phyloP scores from a whole-genome alignment of 2,797 vertebrate species.

The Jordanella pulchra region DNA sequence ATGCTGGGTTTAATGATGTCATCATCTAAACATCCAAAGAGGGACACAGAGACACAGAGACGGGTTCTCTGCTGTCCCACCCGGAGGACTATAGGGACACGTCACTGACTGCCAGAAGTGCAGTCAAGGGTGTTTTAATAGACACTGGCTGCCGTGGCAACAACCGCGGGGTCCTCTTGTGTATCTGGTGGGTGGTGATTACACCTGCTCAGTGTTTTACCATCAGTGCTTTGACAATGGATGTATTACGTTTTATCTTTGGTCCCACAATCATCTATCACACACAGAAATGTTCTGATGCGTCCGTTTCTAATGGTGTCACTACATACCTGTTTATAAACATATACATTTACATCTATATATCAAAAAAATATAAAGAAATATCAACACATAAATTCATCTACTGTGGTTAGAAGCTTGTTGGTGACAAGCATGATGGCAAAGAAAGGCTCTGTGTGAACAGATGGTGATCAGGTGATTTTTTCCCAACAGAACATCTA shows the following conservation, averaged over 20 bases:
- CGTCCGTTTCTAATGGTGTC: not conserved
- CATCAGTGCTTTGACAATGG: not conserved
- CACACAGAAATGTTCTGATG: not conserved
- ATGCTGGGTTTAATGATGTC: no score
- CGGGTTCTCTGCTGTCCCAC: no score
- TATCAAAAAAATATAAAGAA: not conserved
- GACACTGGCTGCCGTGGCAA: not conserved
- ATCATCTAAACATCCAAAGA: no score
- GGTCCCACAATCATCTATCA: not conserved
- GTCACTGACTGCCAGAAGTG: not conserved
- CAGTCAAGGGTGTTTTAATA: not conserved
- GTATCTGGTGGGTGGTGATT: not conserved
- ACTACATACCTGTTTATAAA: not conserved
- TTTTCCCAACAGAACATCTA: slow-evolving; percentile 7
- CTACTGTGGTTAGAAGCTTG: not conserved
- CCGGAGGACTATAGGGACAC: no score
- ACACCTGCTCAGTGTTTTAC: not conserved
- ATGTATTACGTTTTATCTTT: no score
- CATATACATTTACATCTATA: not conserved
- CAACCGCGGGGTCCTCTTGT: not conserved
- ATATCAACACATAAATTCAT: not conserved
- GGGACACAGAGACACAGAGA: no score
- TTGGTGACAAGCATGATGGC: not conserved
- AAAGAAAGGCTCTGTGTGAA: not conserved
- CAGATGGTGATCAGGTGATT: not conserved